These are phyloP conservation scores for Danaus melanippus DNA, from an alignment of 1,140 invertebrate species.

Conservation along the genomic window DNA sequence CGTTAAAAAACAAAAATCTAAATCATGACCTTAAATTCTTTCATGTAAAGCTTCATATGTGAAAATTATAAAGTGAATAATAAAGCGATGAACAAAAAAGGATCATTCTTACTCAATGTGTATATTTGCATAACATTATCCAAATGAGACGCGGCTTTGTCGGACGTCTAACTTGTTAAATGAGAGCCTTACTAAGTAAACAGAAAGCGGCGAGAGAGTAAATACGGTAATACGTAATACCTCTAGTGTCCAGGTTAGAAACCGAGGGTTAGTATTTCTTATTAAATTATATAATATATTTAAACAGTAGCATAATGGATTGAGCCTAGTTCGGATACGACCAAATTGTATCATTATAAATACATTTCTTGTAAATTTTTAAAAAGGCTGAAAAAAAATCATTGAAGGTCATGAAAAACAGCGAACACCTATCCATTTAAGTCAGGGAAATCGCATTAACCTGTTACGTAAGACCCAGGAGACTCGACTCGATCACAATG, in stretches of 20 bases:
- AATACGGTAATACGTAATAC: conserved; percentile 31
- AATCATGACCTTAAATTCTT: background rate
- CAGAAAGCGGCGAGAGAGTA: conserved; percentile 31
- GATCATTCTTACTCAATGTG: conserved; percentile 22
- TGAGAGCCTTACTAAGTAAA: conserved; percentile 52
- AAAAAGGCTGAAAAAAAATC: too few species aligned
- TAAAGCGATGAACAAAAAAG: conserved; percentile 6
- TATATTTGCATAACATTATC: conserved; percentile 55
- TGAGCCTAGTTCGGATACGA: too few species aligned
- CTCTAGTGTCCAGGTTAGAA: conserved; percentile 16
- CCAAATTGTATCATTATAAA: too few species aligned
- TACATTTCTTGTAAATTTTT: too few species aligned
- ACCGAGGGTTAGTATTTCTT: too few species aligned
- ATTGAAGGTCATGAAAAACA: too few species aligned
- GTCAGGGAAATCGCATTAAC: conserved; percentile 17
- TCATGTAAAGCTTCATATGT: too few species aligned
- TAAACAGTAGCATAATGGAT: too few species aligned
- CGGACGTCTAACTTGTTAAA: conserved; percentile 54
- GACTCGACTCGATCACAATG: conserved; percentile 24
- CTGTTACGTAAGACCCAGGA: conserved; percentile 19
- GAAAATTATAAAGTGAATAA: background rate
- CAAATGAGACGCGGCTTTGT: conserved; percentile 50
- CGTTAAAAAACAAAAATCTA: background rate
- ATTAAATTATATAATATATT: too few species aligned
- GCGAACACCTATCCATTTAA: conserved; percentile 5